Evolutionary conservation across 2,888 invertebrate species (phyloP), one percentile per base, ranked within the genome.

Genomic region (Netelia virgata): DNA sequence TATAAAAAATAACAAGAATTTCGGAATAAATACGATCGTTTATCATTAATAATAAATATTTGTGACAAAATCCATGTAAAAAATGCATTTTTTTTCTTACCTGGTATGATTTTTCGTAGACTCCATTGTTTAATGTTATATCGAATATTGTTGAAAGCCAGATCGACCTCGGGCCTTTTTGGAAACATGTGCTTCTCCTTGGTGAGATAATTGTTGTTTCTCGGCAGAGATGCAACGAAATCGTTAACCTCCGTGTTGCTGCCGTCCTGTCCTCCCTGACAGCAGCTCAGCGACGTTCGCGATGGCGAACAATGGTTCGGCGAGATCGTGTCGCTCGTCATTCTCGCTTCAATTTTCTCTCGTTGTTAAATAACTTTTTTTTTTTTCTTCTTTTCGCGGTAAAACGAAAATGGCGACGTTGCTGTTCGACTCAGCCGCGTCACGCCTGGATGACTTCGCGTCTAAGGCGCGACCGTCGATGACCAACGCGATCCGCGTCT

Each of bases 81-180:
- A n/a, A n/a, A n/a, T n/a, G n/a, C n/a, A n/a, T n/a, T n/a, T n/a
- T n/a, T n/a, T n/a, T n/a, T n/a, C 96, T 95, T 90, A 96, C 96
- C 95, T 87, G 95, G 94, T 86, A 94, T 94, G n/a, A 96, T 91
- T 87, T 95, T 95, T 55, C 94, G 93, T 61, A 96, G 88, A 41
- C 94, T 94, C 93, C 96, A 95, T 64, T 94, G 94, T 86, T 94
- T 95, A 47, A 97, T 94, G 5, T 94, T 93, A 90, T 96, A 97
- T 0, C 95, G 95, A 47, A 97, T 94, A 89, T 97, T 95, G 79
- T 94, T 94, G 91, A 97, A 97, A 86, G 96, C 95, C 77, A 97
- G 93, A 87, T 96, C 95, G 79, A 97, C 95, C 11, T 96, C 95
- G 61, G 95, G 95, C 86, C 96, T 95, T 82, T 93, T 94, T 2